Base-by-base conservation (phyloP, 2,797 vertebrate genomes). In the Fringilla coelebs region DNA sequence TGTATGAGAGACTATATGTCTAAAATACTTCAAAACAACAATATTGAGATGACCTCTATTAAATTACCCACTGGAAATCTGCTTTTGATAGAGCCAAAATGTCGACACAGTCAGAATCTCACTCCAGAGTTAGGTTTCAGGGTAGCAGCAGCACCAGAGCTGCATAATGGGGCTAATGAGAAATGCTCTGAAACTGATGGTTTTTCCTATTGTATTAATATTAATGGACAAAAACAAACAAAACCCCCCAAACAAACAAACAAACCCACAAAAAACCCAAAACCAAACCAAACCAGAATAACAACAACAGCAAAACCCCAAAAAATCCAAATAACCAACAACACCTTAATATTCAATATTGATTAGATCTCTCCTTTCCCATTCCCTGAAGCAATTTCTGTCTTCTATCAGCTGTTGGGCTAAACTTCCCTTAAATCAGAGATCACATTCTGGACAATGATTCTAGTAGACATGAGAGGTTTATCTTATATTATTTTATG, bases 1-100 rank as follows among this genome's bases (percentile, higher is more conserved):
- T 66, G 6, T 28, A 18, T 62, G 24, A 57, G 77, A 65, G 10
- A 2, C 1, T 32, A 0, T 26, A 25, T 38, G 17, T 46, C 12
- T 63, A 43, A 81, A 89, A 51, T 13, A 11, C 1, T 66, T 66
- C 55, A 6, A 51, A 79, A 32, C 2, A 10, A 8, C 19, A 71
- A n/a, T 36, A 45, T 4, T 38, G 54, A 76, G 8, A 13, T 58
- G 38, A 63, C 16, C 2, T 57, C 13, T 21, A 16, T 43, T 38
- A 74, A n/a, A 34, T 52, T 13, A 65, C 22, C 7, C 18, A 25
- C 11, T 14, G 2, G 12, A 67, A 85, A 58, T 45, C 31, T 88
- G 20, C 6, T 58, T 58, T 38, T 67, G 10, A 29, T 76, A 3
- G 11, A 65, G 17, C 1, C 7, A 45, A 75, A 78, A 31, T 38